Base-by-base conservation (phyloP, 2,113 vertebrate species). In the Rhea americana region DNA sequence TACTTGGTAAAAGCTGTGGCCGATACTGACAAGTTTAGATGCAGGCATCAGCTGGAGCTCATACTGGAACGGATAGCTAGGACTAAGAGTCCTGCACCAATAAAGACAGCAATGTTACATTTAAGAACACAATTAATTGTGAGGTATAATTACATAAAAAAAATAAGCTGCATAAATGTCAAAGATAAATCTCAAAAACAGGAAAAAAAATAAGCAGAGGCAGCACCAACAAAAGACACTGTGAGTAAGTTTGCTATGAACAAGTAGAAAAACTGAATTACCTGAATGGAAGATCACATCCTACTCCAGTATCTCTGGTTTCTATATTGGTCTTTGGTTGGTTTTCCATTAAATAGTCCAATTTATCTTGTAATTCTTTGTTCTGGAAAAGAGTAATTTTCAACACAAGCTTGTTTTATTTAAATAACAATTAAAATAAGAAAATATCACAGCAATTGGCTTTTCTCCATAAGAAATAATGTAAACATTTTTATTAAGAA, bases 291-390 rank as follows among this genome's bases (percentile, higher is more conserved):
- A 99, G 97, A 97, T 99, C 98, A 91, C 98, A 99, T 93, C 96
- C 98, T 76, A 99, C 98, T 94, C 98, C 98, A 45, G 98, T 94
- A 66, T 99, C 99, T 97, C 97, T 98, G 73, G 98, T 99, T 97
- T 99, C 97, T 89, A 96, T 96, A 75, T 77, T 96, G 37, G 94
- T 93, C 95, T 97, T 99, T 97, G 97, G 93, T 94, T 98, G 98
- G 94, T 95, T 97, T 97, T 98, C 97, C 97, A 98, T 98, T 98
- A 99, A 98, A 97, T 99, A 99, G 97, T 99, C 99, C 97, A 99
- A 93, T 95, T 98, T 99, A 98, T 99, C 99, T 97, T 99, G 99
- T 95, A 99, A 98, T 96, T 99, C 99, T 97, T 99, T 99, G 97
- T 99, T 99, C 99, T 99, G 95, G 94, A 96, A 97, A 97, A 95